Conservation (phyloP, 1,140 invertebrate genomes). For the Drosophila arawakana region DNA sequence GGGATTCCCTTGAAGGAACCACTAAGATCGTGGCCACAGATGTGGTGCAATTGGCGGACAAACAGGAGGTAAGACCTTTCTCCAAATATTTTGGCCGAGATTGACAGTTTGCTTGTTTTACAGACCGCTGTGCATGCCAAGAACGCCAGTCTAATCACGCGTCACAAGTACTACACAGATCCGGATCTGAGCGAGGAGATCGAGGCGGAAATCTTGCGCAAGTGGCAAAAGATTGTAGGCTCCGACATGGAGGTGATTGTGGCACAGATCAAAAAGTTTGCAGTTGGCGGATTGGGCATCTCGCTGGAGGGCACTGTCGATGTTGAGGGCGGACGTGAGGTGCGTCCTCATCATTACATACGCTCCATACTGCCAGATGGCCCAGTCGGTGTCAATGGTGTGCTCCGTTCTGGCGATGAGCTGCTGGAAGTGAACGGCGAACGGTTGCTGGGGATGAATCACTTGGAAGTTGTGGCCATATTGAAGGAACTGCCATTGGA, state of each 20-base stretch:
- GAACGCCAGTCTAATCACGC: constrained; percentile 63
- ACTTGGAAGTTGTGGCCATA: constrained; percentile 97
- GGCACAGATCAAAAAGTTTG: constrained; percentile 93
- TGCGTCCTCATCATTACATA: constrained; percentile 97
- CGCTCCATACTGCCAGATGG: constrained; percentile 96
- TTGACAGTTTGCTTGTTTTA: not conserved
- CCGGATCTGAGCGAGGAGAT: constrained; percentile 88
- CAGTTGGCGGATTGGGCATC: constrained; percentile 96
- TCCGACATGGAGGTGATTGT: constrained; percentile 95
- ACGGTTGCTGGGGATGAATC: constrained; percentile 97
- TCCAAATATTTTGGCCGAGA: not conserved
- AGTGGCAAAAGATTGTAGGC: constrained; percentile 92
- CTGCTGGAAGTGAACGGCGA: constrained; percentile 96
- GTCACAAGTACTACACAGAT: constrained; percentile 82
- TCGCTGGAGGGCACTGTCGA: constrained; percentile 98
- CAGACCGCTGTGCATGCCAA: constrained; percentile 67
- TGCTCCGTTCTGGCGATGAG: constrained; percentile 94
- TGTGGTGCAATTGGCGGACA: constrained; percentile 60
- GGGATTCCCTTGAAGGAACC: constrained; percentile 71
- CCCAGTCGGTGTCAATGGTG: constrained; percentile 95
- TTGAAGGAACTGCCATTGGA: constrained; percentile 97
- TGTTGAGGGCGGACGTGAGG: constrained; percentile 95
- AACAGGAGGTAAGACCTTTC: constrained; percentile 51
- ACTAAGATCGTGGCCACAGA: constrained; percentile 76
- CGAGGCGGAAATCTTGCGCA: constrained; percentile 91